phyloP scores from a whole-genome alignment of 2,888 invertebrate species.

The Lasioglossum pauxillum region DNA sequence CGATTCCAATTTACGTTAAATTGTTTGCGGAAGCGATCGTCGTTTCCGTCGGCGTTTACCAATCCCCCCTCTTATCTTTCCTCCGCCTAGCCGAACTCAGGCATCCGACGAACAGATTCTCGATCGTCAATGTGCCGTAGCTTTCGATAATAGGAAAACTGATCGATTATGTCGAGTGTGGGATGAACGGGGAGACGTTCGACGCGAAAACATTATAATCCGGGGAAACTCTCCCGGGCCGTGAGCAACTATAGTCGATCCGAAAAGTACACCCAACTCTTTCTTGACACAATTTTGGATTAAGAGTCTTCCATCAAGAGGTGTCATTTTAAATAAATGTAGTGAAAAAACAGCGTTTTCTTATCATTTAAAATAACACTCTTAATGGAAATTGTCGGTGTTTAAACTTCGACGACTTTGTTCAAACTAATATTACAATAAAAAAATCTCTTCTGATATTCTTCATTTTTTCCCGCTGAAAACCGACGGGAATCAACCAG shows the following conservation, averaged over 20 bases:
- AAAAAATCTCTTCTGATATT: background rate
- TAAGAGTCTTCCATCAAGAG: too few species aligned
- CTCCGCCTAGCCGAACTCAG: background rate
- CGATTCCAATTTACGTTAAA: constrained; percentile 72
- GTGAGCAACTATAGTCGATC: background rate
- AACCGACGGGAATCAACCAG: background rate
- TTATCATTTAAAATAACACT: too few species aligned
- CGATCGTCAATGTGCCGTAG: constrained; percentile 20
- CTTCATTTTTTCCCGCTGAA: background rate
- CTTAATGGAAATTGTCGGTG: too few species aligned
- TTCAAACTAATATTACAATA: background rate
- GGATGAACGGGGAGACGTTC: background rate
- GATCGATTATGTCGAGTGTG: constrained; percentile 54
- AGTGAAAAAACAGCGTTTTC: too few species aligned
- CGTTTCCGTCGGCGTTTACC: constrained; percentile 42
- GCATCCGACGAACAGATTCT: constrained; percentile 24
- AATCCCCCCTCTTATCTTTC: constrained; percentile 19
- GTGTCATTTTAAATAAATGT: too few species aligned
- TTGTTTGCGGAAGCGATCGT: constrained; percentile 68
- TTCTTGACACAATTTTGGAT: background rate
- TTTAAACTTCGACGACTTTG: too few species aligned
- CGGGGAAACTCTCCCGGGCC: background rate
- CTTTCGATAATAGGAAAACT: constrained; percentile 65
- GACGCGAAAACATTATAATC: background rate
- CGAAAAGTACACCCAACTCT: background rate